A percentile compares a stretch with the other conserved stretches of the same genome.
Evolutionary conservation across 2,888 invertebrate species (phyloP).

Genomic region (Platerodrilus igneus): DNA sequence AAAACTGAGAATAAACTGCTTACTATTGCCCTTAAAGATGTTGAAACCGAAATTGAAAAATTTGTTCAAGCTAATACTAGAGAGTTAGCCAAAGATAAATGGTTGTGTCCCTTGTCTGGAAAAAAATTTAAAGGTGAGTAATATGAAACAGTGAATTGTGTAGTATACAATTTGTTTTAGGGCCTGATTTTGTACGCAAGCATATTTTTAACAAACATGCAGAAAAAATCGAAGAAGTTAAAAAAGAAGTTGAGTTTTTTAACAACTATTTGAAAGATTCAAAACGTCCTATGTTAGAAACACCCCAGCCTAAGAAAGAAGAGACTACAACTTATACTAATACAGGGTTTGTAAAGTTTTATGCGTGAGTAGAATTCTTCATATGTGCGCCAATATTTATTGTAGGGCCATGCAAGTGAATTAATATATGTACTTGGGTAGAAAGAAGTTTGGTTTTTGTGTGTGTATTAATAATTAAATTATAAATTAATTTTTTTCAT

Average conservation of each 20-base stretch:
- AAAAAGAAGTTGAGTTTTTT: slow-evolving; percentile 94
- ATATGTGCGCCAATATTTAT: background rate
- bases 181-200: slow-evolving; percentile 97
- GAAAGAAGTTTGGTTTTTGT: too few species aligned
- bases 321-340: slow-evolving; percentile 47
- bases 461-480: slow-evolving; percentile 1
- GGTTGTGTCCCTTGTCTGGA: slow-evolving; percentile 96
- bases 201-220: slow-evolving; percentile 97
- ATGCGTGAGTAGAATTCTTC: background rate
- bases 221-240: slow-evolving; percentile 96
- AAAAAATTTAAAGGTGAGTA: slow-evolving; percentile 86
- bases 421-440: too few species aligned
- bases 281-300: slow-evolving; percentile 89
- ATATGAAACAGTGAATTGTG: too few species aligned
- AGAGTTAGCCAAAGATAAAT: slow-evolving; percentile 95
- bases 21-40: slow-evolving; percentile 48
- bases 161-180: slow-evolving; percentile 36
- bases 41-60: slow-evolving; percentile 79
- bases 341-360: slow-evolving; percentile 33
- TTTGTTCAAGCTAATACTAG: slow-evolving; percentile 95
- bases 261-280: slow-evolving; percentile 94
- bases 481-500: slow-evolving; percentile 6
- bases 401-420: background rate
- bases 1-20: slow-evolving; percentile 49
- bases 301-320: slow-evolving; percentile 59